Evolutionary conservation across 2,888 invertebrate genomes (phyloP), one percentile per base, ranked within the genome.

Genomic region (Lithosia quadra): DNA sequence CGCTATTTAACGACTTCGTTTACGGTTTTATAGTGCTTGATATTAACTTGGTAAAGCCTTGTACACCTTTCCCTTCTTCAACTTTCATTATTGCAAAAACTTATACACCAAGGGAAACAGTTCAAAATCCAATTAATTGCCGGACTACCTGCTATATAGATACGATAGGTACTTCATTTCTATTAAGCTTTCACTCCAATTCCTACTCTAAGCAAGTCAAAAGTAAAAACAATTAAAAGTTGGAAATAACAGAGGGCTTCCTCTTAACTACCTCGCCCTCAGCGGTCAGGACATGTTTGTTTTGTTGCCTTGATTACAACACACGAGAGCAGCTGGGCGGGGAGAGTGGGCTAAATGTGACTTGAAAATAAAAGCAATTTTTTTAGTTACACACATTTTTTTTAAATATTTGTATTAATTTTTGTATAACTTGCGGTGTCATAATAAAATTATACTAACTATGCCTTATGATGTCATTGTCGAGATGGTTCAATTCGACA

Each of bases 221-320:
- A 55, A 13, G 22, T 28, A 10, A 8, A 33, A 28, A 24, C 43
- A 49, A 49, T n/a, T n/a, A 28, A 2, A 62, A 24, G n/a, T 28
- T 49, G 10, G n/a, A 36, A 24, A 55, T 61, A 21, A 39, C 76
- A 36, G 21, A 22, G 21, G 33, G 55, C 63, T 77, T 79, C 78
- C 66, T 80, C 88, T 87, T 86, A 84, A 88, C 63, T 65, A 69
- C 60, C 69, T 73, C 71, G 60, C 80, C 77, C 81, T 80, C 68
- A 78, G 85, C 68, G 85, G 86, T 85, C 85, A 81, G 82, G 79
- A 81, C 84, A 84, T 88, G 86, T 87, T 90, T 83, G 86, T 89
- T 86, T 84, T 85, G 88, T 84, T 82, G 83, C 78, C 81, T 86
- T 91, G 90, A 92, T 91, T 92, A 89, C 84, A 81, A 75, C 69